Conservation (phyloP, 2,888 invertebrate species). For the Tenthredo distinguenda region DNA sequence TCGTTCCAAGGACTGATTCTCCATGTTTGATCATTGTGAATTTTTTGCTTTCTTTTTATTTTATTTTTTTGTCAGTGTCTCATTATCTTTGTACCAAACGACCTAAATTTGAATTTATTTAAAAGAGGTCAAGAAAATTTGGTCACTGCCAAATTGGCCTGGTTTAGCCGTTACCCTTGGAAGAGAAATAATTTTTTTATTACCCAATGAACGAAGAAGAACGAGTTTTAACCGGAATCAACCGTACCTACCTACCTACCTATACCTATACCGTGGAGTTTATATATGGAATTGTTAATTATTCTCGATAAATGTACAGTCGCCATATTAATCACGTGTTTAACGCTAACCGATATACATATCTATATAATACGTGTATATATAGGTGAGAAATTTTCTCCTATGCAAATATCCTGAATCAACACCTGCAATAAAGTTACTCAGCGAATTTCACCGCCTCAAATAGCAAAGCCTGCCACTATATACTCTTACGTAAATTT, state of each 20-base stretch:
- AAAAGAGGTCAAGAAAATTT: conserved; percentile 44
- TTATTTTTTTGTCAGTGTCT: not conserved
- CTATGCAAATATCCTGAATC: not conserved
- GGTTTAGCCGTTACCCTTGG: not conserved
- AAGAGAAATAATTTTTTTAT: not conserved
- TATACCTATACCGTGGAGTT: no score
- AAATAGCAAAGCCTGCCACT: conserved; percentile 25
- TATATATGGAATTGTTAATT: conserved; percentile 34
- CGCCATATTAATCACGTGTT: conserved; percentile 16
- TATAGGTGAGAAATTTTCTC: conserved; percentile 34
- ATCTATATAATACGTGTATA: not conserved
- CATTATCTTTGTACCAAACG: not conserved
- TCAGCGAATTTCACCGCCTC: conserved; percentile 16
- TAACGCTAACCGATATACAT: not conserved
- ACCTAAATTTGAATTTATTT: conserved; percentile 25
- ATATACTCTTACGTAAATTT: not conserved
- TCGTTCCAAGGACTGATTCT: not conserved
- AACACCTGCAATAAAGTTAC: conserved; percentile 11
- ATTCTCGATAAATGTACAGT: conserved; percentile 6
- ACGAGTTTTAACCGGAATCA: not conserved
- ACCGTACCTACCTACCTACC: not conserved
- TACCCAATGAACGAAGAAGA: not conserved
- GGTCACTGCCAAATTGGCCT: conserved; percentile 25
- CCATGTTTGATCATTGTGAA: not conserved
- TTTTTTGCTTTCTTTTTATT: not conserved